Percentiles rank a stretch among this genome's conserved stretches.
Conservation (phyloP, 2,888 invertebrate species). For the Gymnocheta viridis region DNA sequence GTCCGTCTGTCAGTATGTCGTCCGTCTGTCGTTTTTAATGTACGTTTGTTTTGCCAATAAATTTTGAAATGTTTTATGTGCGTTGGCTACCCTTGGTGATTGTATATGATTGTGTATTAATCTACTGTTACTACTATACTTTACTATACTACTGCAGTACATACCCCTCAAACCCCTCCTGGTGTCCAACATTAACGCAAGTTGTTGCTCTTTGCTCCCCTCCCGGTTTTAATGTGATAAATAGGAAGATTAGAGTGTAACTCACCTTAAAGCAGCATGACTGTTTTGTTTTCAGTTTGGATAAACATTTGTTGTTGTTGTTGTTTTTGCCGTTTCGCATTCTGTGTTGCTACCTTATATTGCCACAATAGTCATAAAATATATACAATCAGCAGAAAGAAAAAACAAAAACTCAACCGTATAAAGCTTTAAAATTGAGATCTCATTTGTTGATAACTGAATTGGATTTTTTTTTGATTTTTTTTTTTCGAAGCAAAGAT, state of each 20-base stretch:
- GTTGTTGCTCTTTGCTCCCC: slow-evolving; percentile 48
- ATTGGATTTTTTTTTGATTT: too few species aligned
- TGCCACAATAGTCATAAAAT: slow-evolving; percentile 70
- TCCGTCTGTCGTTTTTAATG: slow-evolving; percentile 1
- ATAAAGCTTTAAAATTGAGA: slow-evolving; percentile 70
- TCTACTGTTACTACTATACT: slow-evolving; percentile 22
- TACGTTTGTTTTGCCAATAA: slow-evolving; percentile 61
- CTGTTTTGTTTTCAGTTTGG: slow-evolving; percentile 57
- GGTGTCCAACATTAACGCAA: not conserved
- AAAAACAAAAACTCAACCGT: slow-evolving; percentile 55
- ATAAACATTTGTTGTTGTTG: slow-evolving; percentile 25
- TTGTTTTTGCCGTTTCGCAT: not conserved
- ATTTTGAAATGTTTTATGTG: slow-evolving; percentile 66
- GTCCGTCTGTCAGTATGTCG: not conserved
- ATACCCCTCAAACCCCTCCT: not conserved
- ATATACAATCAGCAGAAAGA: slow-evolving; percentile 34
- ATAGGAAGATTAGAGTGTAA: slow-evolving; percentile 67
- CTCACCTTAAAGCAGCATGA: slow-evolving; percentile 68
- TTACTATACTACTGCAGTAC: not conserved
- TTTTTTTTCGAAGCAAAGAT: slow-evolving; percentile 60
- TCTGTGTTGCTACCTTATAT: slow-evolving; percentile 58
- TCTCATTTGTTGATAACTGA: slow-evolving; percentile 69
- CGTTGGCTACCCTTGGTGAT: slow-evolving; percentile 66
- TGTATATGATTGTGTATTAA: slow-evolving; percentile 38
- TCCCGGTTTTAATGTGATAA: slow-evolving; percentile 58